Base-by-base conservation (phyloP, 2,113 vertebrate genomes). In the Propithecus coquereli region DNA sequence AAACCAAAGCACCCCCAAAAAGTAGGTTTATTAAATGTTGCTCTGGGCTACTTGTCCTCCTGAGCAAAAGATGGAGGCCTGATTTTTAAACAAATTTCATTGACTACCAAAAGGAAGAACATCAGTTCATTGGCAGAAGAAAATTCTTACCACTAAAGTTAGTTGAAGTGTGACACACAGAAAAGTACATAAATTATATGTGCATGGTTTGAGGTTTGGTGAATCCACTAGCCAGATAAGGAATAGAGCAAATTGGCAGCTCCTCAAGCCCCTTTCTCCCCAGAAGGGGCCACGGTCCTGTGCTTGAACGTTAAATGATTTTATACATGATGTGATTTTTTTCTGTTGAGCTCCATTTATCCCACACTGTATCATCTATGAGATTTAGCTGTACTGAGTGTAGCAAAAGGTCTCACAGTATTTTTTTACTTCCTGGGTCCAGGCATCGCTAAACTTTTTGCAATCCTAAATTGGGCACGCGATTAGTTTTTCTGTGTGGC, bases 171-270 rank as follows among this genome's bases (percentile, higher is more conserved):
- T 30, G 22, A 10, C 16, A 0, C 9, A 14, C 27, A 16, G 61
- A 45, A 70, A 37, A 40, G 12, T 18, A 6, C 25, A 11, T 12
- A 10, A 6, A 11, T 37, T 52, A 0, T 12, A 0, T 3, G 20
- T 25, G 2, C 45, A 0, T 20, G 11, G 70, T 22, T 8, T 25
- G n/a, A 70, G n/a, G 59, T 57, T 37, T 6, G 59, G 27, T 3
- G 23, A 54, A 40, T 40, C 37, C 47, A 17, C 27, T 37, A 17
- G 17, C 73, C 4, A 23, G 20, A 47, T 71, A 20, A 14, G 34
- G 37, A 83, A 9, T 20, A 87, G 54, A 66, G 9, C 30, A 0
- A 20, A 0, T 12, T 3, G 8, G 5, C 54, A 17, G 76, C n/a
- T 34, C 59, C 16, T 23, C 4, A 5, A 10, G 59, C 59, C 34